Evolutionary conservation across 2,888 invertebrate genomes (phyloP).

Genomic region (Agrotis segetum): DNA sequence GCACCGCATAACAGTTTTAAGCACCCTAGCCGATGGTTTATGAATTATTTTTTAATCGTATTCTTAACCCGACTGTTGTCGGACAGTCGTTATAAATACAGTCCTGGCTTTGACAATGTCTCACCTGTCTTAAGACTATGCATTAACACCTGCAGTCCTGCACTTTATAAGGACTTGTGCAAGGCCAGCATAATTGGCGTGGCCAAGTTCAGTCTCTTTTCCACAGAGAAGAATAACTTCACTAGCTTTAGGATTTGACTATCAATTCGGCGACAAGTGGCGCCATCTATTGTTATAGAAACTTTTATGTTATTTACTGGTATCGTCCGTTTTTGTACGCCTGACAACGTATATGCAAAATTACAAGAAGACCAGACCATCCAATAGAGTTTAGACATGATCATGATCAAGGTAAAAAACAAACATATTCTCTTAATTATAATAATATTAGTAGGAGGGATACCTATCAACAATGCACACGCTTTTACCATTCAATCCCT

Average conservation of each 20-base stretch:
- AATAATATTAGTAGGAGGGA: no score
- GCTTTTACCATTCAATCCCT: slow-evolving; percentile 20
- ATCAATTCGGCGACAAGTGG: no score
- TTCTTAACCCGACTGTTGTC: slow-evolving; percentile 2
- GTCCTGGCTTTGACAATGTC: slow-evolving; percentile 20
- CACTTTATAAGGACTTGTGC: slow-evolving; percentile 4
- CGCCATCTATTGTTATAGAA: no score
- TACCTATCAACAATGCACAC: not conserved
- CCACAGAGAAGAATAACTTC: slow-evolving; percentile 8
- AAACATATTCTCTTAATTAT: no score
- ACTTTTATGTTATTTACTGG: no score
- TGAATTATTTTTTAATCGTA: not conserved
- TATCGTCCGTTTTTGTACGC: no score
- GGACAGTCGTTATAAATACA: not conserved
- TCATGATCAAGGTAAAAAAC: no score
- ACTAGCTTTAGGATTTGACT: no score
- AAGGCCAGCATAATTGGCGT: not conserved
- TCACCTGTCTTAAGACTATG: slow-evolving; percentile 11
- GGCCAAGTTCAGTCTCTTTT: not conserved
- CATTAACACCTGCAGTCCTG: slow-evolving; percentile 35
- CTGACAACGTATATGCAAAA: no score
- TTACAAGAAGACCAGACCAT: no score
- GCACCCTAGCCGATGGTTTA: not conserved
- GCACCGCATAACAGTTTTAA: no score
- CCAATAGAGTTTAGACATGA: no score